Conservation (phyloP, 2,797 vertebrate genomes). For the Gymnothorax javanicus region DNA sequence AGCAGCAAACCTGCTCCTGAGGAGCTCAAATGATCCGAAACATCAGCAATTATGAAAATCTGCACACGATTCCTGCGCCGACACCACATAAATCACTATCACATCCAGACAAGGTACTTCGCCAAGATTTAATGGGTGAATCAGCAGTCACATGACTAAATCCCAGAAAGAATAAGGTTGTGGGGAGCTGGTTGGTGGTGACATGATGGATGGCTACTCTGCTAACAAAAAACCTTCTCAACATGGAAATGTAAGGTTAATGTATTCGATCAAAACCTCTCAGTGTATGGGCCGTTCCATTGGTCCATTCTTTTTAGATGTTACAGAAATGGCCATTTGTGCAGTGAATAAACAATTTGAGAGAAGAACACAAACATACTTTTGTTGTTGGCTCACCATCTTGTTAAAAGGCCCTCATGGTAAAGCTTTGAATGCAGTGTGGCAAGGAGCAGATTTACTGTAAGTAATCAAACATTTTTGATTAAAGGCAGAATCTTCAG, state of each 20-base stretch:
- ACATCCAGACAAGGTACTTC: background rate
- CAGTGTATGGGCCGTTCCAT: background rate
- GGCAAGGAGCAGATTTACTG: background rate
- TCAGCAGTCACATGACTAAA: background rate
- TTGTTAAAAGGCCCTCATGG: background rate
- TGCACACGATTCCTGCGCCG: background rate
- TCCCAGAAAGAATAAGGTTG: background rate
- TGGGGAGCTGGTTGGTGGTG: background rate
- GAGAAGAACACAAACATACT: background rate
- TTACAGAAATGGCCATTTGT: background rate
- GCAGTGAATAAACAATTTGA: background rate
- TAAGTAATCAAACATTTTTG: background rate
- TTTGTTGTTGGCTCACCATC: background rate
- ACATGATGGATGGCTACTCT: background rate
- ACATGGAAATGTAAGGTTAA: background rate
- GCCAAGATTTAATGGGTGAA: background rate
- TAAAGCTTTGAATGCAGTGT: background rate
- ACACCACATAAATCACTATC: constrained; percentile 10
- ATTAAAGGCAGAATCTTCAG: background rate
- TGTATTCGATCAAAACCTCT: background rate
- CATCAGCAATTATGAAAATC: constrained; percentile 10
- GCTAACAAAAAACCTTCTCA: background rate
- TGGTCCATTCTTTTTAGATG: background rate
- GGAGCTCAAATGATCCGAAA: constrained; percentile 19
- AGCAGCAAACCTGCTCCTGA: background rate